phyloP scores from a whole-genome alignment of 1,140 invertebrate genomes.

The Condylostylus longicornis region DNA sequence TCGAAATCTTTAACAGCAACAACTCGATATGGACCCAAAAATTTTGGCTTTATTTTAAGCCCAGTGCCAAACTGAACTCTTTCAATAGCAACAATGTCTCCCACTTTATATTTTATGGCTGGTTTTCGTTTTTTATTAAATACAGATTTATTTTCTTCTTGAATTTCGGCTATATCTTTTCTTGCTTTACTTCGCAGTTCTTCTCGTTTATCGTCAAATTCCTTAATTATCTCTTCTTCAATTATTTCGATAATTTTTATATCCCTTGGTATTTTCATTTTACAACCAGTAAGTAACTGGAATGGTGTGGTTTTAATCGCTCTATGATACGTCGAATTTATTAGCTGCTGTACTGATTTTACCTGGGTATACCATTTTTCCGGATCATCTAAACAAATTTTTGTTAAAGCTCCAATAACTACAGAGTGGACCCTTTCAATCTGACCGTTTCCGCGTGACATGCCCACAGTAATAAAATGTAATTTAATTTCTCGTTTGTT shows the following conservation, averaged over 20 bases:
- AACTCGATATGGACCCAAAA: constrained; percentile 17
- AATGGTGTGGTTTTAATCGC: constrained; percentile 3
- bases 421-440: constrained; percentile 1
- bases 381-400: constrained; percentile 1
- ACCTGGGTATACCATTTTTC: constrained; percentile 4
- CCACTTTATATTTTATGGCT: constrained; percentile 10
- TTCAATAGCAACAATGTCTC: constrained; percentile 19
- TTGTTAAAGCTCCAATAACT: not conserved
- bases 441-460: constrained; percentile 14
- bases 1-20: not conserved
- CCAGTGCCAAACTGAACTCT: constrained; percentile 16
- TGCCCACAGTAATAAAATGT: constrained; percentile 13
- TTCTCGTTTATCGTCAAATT: too few species aligned
- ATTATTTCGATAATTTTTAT: constrained; percentile 2
- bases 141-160: too few species aligned
- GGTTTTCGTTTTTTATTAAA: constrained; percentile 8
- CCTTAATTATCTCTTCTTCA: not conserved
- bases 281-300: constrained; percentile 3
- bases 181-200: constrained; percentile 6
- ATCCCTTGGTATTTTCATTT: constrained; percentile 1
- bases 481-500: constrained; percentile 12
- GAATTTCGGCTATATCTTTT: constrained; percentile 11
- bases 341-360: constrained; percentile 5
- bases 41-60: constrained; percentile 17
- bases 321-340: constrained; percentile 5